Evolutionary conservation across 2,113 vertebrate species (phyloP).

Genomic region (Pampusana beccarii): DNA sequence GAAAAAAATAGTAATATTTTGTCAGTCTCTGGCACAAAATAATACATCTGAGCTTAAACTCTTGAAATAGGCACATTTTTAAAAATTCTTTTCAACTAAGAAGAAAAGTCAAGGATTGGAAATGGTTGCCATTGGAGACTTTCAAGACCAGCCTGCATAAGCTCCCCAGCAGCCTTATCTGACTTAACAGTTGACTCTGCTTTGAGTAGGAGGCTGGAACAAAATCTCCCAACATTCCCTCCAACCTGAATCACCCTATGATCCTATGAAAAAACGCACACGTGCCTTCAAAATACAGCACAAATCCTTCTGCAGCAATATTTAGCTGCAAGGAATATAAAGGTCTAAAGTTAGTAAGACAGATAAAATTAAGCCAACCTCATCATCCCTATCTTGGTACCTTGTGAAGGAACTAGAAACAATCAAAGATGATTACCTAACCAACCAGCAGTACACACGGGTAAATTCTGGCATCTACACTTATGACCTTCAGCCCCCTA

Average conservation of each 20-base stretch:
- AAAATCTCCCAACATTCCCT: not conserved
- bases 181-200: not conserved
- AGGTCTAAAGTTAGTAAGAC: not conserved
- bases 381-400: not conserved
- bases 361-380: not conserved
- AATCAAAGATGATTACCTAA: not conserved
- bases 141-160: not conserved
- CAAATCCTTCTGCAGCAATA: not conserved
- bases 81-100: not conserved
- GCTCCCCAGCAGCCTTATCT: not conserved
- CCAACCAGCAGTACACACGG: not conserved
- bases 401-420: not conserved
- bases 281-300: not conserved
- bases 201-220: not conserved
- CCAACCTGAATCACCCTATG: not conserved
- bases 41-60: not conserved
- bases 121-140: not conserved
- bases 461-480: not conserved
- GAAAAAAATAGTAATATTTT: not conserved
- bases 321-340: not conserved
- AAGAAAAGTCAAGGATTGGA: not conserved
- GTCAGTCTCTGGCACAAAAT: not conserved
- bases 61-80: fast-evolving
- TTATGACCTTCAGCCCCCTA: not conserved
- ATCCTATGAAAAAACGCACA: not conserved